These are phyloP conservation scores for Cylloceria caligata DNA, from an alignment of 2,888 invertebrate species.

Conservation along the genomic window DNA sequence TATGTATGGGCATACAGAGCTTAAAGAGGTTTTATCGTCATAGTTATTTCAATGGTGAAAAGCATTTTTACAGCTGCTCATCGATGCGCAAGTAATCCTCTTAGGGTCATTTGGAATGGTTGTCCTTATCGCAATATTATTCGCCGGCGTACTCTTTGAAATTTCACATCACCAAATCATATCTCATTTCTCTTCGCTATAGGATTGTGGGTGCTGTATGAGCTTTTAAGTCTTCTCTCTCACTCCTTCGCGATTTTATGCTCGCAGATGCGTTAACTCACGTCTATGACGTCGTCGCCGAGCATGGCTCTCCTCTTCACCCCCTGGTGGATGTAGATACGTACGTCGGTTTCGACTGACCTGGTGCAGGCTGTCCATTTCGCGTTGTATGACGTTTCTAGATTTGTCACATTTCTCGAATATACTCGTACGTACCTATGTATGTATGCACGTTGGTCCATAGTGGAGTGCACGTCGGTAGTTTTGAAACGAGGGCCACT, in stretches of 20 bases:
- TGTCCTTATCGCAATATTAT: conserved; percentile 30
- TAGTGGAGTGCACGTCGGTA: not conserved
- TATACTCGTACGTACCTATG: not conserved
- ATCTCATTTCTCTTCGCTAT: not conserved
- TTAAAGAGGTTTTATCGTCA: not conserved
- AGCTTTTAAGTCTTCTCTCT: conserved; percentile 32
- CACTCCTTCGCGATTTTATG: conserved; percentile 21
- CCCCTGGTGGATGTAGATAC: not conserved
- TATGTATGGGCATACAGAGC: too few species aligned
- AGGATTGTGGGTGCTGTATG: not conserved
- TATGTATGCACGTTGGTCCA: not conserved
- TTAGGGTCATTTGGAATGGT: conserved; percentile 6
- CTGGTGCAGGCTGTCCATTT: conserved; percentile 31
- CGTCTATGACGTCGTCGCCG: conserved; percentile 43
- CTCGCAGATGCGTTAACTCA: conserved; percentile 57
- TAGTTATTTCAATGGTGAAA: conserved; percentile 21
- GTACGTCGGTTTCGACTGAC: not conserved
- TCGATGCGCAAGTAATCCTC: conserved; percentile 37
- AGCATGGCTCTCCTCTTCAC: conserved; percentile 23
- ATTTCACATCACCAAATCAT: conserved; percentile 52
- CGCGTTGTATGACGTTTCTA: conserved; percentile 33
- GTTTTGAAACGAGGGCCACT: conserved; percentile 24
- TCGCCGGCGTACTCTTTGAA: conserved; percentile 33
- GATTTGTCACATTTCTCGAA: conserved; percentile 45
- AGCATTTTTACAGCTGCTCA: conserved; percentile 35